Conservation (phyloP, 1,140 invertebrate species). For the Lasioglossum albipes region DNA sequence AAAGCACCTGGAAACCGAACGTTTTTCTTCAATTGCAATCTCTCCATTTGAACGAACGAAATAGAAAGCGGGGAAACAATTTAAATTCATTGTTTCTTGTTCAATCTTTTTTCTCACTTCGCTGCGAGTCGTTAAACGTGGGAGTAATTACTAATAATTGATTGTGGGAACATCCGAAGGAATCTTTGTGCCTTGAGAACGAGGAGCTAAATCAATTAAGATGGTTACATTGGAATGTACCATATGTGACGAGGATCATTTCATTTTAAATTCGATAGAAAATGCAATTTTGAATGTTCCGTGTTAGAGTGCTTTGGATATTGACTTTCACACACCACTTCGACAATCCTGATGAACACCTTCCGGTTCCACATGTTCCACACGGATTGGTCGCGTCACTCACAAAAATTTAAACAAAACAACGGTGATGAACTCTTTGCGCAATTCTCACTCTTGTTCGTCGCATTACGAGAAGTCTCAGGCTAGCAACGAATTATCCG, state of each 20-base stretch:
- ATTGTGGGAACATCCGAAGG: slow-evolving; percentile 2
- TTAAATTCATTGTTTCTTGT: not conserved
- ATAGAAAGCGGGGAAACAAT: not conserved
- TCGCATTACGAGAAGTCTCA: slow-evolving; percentile 46
- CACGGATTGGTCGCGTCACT: not conserved
- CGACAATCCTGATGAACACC: slow-evolving; percentile 80
- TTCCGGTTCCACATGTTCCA: slow-evolving; percentile 77
- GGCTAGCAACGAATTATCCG: slow-evolving; percentile 39
- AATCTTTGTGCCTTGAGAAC: not conserved
- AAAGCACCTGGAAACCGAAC: slow-evolving; percentile 81
- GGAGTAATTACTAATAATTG: slow-evolving; percentile 16
- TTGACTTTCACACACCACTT: slow-evolving; percentile 78
- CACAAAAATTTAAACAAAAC: slow-evolving; percentile 35
- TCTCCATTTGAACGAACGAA: not conserved
- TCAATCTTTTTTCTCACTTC: not conserved
- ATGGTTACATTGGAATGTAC: not conserved
- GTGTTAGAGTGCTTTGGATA: not conserved
- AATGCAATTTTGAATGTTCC: too few species aligned
- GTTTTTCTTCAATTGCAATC: not conserved
- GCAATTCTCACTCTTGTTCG: slow-evolving; percentile 42
- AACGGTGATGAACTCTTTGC: slow-evolving; percentile 12
- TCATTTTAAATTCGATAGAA: not conserved
- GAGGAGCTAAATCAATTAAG: not conserved
- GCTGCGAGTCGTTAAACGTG: not conserved
- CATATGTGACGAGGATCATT: not conserved